Percentiles rank a stretch among this genome's conserved stretches.
Conservation (phyloP, 2,113 vertebrate species). For the Gnathonemus echidnorhynchus region DNA sequence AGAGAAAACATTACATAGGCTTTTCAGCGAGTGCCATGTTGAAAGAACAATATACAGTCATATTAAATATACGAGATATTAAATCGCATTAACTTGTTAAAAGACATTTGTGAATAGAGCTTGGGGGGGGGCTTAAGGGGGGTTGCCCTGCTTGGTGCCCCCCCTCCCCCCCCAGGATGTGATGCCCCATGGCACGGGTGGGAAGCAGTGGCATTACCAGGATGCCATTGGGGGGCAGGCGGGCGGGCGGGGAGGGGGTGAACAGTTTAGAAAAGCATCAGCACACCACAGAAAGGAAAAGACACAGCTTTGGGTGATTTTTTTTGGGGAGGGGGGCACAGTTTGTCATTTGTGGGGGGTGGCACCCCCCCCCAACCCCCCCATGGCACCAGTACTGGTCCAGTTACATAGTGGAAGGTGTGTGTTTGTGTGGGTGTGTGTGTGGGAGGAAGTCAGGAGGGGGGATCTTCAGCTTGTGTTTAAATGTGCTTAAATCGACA, state of each 20-base stretch:
- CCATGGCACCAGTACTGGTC: constrained; percentile 23
- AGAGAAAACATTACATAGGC: not conserved
- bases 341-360: constrained; percentile 15
- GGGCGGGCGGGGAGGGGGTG: not conserved
- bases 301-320: too few species aligned
- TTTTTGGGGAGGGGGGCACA: not conserved
- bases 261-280: not conserved
- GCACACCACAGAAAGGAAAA: not conserved
- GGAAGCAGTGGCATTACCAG: not conserved
- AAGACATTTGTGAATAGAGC: not conserved
- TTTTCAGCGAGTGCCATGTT: not conserved
- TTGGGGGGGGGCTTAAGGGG: not conserved
- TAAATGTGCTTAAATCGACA: not conserved
- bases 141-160: not conserved
- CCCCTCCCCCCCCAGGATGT: not conserved
- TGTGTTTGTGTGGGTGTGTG: not conserved
- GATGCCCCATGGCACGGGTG: not conserved
- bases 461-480: not conserved
- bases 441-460: not conserved
- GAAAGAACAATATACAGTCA: not conserved
- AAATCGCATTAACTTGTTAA: not conserved
- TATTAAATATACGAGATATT: not conserved
- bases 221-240: not conserved
- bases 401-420: constrained; percentile 22
- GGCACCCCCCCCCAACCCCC: constrained; percentile 8